These are phyloP conservation scores for Petrolisthes manimaculis DNA, from an alignment of 2,888 invertebrate genomes.

Conservation along the genomic window DNA sequence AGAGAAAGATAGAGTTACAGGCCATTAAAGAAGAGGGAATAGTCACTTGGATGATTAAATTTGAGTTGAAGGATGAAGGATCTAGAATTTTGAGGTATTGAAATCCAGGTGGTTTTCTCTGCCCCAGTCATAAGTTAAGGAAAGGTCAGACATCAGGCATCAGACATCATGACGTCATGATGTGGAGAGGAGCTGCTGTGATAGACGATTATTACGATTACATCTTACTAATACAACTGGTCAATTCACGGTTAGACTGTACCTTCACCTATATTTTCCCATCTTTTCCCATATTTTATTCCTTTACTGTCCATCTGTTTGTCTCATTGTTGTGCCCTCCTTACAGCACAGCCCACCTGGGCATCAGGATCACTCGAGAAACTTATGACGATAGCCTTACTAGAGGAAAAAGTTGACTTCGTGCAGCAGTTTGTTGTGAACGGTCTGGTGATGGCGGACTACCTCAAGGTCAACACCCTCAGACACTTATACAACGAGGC, in stretches of 20 bases:
- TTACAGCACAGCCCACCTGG: constrained; percentile 58
- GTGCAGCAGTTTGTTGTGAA: constrained; percentile 70
- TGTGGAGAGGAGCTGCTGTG: too few species aligned
- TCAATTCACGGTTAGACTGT: background rate
- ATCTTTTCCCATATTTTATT: background rate
- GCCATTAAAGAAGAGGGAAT: too few species aligned
- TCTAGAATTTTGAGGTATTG: too few species aligned
- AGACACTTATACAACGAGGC: constrained; percentile 69
- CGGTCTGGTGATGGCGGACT: constrained; percentile 70
- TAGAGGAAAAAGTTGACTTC: constrained; percentile 70
- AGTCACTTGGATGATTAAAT: too few species aligned
- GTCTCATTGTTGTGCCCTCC: background rate
- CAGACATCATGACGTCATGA: too few species aligned
- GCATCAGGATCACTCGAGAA: constrained; percentile 68
- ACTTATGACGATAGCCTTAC: constrained; percentile 69
- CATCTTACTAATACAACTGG: too few species aligned
- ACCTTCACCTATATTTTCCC: background rate
- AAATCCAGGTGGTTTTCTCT: too few species aligned
- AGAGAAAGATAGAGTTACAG: background rate
- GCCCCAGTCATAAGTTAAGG: too few species aligned
- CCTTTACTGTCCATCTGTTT: too few species aligned
- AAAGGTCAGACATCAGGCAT: too few species aligned
- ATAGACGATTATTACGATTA: too few species aligned
- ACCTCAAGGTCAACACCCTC: constrained; percentile 69
- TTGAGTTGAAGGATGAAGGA: too few species aligned